Percentiles rank a stretch among this genome's conserved stretches.
Conservation (phyloP, 2,888 invertebrate species). For the Sesia bembeciformis region DNA sequence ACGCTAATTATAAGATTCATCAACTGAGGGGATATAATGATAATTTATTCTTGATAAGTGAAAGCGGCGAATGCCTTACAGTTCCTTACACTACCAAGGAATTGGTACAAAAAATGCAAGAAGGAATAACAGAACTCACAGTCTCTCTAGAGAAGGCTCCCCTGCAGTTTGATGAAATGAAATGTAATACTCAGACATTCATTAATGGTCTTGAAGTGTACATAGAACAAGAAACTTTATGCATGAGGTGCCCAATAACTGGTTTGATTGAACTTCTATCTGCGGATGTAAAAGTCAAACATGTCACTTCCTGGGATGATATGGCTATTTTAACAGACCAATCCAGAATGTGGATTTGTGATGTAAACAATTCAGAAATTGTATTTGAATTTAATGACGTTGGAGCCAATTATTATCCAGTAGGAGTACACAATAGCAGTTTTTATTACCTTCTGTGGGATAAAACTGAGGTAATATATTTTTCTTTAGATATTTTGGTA, state of each 20-base stretch:
- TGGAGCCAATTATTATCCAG: conserved; percentile 30
- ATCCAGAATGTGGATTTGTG: conserved; percentile 42
- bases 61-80: conserved; percentile 42
- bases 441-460: conserved; percentile 46
- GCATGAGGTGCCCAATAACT: conserved; percentile 38
- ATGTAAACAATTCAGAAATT: conserved; percentile 29
- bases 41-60: conserved; percentile 37
- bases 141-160: conserved; percentile 30
- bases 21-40: conserved; percentile 21
- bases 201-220: conserved; percentile 29
- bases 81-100: conserved; percentile 24
- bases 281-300: conserved; percentile 18
- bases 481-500: neutral
- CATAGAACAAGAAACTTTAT: conserved; percentile 23
- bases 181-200: conserved; percentile 3
- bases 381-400: conserved; percentile 32
- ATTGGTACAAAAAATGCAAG: conserved; percentile 23
- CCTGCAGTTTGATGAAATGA: conserved; percentile 6
- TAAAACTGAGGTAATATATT: conserved; percentile 32
- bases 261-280: conserved; percentile 28
- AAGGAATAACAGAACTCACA: conserved; percentile 20
- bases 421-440: conserved; percentile 29
- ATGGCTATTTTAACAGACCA: conserved; percentile 28
- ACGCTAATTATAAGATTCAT: conserved; percentile 35
- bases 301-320: conserved; percentile 38